phyloP scores from a whole-genome alignment of 2,797 vertebrate species.

The Aulostomus chinensis region DNA sequence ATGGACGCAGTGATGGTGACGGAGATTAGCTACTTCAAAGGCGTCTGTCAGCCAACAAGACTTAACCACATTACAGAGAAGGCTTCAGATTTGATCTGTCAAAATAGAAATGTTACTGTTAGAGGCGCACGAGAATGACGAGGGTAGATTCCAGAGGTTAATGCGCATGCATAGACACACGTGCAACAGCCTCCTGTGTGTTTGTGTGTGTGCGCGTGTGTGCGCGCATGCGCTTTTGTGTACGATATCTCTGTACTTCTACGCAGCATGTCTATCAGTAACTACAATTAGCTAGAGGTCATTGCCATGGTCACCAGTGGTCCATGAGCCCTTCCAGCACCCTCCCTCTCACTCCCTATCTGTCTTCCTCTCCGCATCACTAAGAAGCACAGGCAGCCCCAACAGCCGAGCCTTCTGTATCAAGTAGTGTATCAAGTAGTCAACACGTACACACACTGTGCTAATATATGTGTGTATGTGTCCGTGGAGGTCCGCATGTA shows the following conservation, averaged over 20 bases:
- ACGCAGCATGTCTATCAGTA: slow-evolving; percentile 66
- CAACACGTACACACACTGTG: slow-evolving; percentile 21
- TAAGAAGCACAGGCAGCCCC: slow-evolving; percentile 42
- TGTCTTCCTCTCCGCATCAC: slow-evolving; percentile 9
- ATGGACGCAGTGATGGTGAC: slow-evolving; percentile 52
- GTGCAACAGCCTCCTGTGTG: slow-evolving; percentile 9
- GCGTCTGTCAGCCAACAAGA: slow-evolving; percentile 13
- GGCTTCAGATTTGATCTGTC: slow-evolving; percentile 52
- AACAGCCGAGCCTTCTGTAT: slow-evolving; percentile 42
- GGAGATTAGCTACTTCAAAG: slow-evolving; percentile 71
- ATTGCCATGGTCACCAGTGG: slow-evolving; percentile 57
- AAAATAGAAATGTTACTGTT: slow-evolving; percentile 46
- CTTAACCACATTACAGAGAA: slow-evolving; percentile 49
- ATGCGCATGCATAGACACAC: slow-evolving; percentile 22
- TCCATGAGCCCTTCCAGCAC: slow-evolving; percentile 48
- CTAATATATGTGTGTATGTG: slow-evolving; percentile 23
- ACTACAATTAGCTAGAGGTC: slow-evolving; percentile 71
- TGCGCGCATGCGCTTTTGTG: background rate
- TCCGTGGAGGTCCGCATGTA: slow-evolving; percentile 41
- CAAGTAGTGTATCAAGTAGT: slow-evolving; percentile 30
- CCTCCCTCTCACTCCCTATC: slow-evolving; percentile 5
- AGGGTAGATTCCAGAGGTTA: slow-evolving; percentile 34
- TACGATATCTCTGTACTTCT: slow-evolving; percentile 56
- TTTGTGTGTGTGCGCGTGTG: background rate
- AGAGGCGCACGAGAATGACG: slow-evolving; percentile 28